Evolutionary conservation across 2,113 vertebrate species (phyloP).

Genomic region (Cavia aperea): DNA sequence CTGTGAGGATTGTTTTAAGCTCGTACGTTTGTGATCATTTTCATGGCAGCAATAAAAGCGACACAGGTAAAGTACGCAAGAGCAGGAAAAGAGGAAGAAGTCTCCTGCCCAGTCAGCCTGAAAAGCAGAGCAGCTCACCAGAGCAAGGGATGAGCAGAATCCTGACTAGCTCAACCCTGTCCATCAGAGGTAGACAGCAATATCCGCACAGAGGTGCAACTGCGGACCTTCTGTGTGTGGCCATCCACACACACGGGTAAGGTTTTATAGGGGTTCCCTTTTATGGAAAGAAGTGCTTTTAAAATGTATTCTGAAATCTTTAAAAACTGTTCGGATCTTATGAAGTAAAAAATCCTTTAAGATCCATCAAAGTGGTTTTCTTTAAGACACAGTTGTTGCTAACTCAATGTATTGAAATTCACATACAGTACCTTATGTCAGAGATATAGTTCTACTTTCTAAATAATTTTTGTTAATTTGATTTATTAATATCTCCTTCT

Average conservation of each 20-base stretch:
- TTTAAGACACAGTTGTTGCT: not conserved
- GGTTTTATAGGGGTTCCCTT: not conserved
- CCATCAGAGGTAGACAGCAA: not conserved
- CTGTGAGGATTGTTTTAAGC: not conserved
- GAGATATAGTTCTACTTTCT: not conserved
- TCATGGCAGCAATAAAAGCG: not conserved
- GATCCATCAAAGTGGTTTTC: not conserved
- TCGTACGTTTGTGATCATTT: not conserved
- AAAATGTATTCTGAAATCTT: not conserved
- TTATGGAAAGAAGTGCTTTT: not conserved
- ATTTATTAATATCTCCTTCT: not conserved
- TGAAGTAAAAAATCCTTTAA: not conserved
- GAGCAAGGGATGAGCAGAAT: fast-evolving
- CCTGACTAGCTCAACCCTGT: not conserved
- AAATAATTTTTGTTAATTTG: not conserved
- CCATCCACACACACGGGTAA: not conserved
- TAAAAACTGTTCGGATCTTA: not conserved
- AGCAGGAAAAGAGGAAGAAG: not conserved
- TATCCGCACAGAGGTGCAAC: not conserved
- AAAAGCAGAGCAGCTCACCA: not conserved
- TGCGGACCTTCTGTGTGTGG: too few relatives aligned
- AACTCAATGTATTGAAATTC: not conserved
- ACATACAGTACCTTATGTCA: not conserved
- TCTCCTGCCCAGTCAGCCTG: not conserved
- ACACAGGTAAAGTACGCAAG: fast-evolving